Evolutionary conservation across 2,888 invertebrate species (phyloP).

Genomic region (Actias luna): DNA sequence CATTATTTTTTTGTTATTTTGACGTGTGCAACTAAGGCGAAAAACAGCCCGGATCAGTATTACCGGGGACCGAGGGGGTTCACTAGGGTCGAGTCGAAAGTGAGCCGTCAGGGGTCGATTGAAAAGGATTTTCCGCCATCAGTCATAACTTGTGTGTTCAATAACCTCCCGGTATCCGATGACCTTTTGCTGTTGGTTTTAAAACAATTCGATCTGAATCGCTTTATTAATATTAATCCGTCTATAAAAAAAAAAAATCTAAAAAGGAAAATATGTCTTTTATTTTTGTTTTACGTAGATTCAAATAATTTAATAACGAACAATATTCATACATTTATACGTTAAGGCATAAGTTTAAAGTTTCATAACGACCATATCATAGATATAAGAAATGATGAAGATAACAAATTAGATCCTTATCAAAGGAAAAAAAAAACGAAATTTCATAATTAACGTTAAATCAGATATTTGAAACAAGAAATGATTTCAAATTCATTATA

Average conservation of each 20-base stretch:
- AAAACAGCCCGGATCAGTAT: slow-evolving; percentile 71
- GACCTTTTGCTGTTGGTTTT: slow-evolving; percentile 32
- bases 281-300: neutral
- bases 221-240: neutral
- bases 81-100: slow-evolving; percentile 57
- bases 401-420: too few relatives aligned
- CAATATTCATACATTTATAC: too few relatives aligned
- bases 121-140: slow-evolving; percentile 73
- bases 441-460: too few relatives aligned
- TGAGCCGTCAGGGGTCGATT: slow-evolving; percentile 75
- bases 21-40: slow-evolving; percentile 78
- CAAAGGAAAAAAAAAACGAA: too few relatives aligned
- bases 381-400: too few relatives aligned
- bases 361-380: too few relatives aligned
- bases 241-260: neutral
- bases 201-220: slow-evolving; percentile 23
- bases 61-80: slow-evolving; percentile 37
- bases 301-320: too few relatives aligned
- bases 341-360: too few relatives aligned
- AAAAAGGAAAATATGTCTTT: neutral
- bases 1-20: slow-evolving; percentile 71
- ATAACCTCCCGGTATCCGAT: slow-evolving; percentile 11
- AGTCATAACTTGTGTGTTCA: slow-evolving; percentile 17
- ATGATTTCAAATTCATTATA: too few relatives aligned
- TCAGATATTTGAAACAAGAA: too few relatives aligned